phyloP scores from a whole-genome alignment of 2,113 vertebrate species.

The Coracopsis vasa region DNA sequence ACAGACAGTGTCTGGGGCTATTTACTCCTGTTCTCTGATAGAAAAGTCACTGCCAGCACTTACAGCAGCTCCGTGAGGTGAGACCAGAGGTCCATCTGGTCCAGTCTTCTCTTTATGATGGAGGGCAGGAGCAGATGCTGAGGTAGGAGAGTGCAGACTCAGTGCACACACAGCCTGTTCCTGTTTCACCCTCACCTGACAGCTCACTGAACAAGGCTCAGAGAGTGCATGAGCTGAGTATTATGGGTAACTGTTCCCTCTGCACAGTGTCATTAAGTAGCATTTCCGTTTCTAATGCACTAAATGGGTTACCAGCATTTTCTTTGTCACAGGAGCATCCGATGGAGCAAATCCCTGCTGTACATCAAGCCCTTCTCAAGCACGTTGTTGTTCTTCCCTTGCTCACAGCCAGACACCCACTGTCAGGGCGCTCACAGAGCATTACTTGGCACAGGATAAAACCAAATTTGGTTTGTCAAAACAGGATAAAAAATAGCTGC shows the following conservation, averaged over 20 bases:
- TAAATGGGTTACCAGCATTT: not conserved
- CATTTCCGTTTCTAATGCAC: not conserved
- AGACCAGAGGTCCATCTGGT: not conserved
- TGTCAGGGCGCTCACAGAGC: not conserved
- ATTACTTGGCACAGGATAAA: not conserved
- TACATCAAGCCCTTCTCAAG: not conserved
- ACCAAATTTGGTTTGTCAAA: not conserved
- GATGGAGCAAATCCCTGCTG: not conserved
- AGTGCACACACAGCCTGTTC: not conserved
- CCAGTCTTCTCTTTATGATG: not conserved
- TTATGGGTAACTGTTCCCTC: not conserved
- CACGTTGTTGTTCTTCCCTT: not conserved
- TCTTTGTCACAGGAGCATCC: not conserved
- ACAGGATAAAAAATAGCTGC: not conserved
- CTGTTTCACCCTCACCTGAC: not conserved
- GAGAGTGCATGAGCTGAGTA: not conserved
- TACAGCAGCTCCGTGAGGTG: accelerated
- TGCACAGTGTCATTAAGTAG: not conserved
- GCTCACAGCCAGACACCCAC: not conserved
- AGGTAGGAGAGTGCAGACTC: not conserved
- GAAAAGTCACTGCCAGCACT: not conserved
- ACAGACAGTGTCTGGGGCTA: not conserved
- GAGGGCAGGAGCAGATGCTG: not conserved
- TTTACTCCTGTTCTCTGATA: not conserved
- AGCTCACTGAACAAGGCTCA: not conserved